Base-by-base conservation (phyloP, 1,140 invertebrate genomes). In the Dolichoris vasculosae region DNA sequence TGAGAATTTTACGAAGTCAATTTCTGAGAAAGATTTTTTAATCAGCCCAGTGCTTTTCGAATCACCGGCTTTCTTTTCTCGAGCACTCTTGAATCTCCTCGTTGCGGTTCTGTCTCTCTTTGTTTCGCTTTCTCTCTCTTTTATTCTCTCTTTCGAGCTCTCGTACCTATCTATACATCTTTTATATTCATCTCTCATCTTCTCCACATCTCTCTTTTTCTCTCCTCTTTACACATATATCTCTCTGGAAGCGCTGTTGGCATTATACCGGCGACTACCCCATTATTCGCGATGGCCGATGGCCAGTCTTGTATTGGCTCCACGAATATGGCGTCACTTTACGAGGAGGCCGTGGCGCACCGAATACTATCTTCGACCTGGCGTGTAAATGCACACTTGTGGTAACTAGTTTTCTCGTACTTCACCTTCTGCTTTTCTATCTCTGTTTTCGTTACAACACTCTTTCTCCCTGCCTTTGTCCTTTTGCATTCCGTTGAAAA, bases 261-360 rank as follows among this genome's bases (percentile, higher is more conserved):
- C 59, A n/a, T 64, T 86, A 88, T 90, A 77, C 46, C 2, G 84
- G 88, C 88, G 89, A 90, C 90, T 89, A 89, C 88, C 89, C 91
- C 89, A 92, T 92, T 92, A 91, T 91, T 90, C 89, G 88, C 89
- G 82, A 91, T 91, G 89, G 88, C 90, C 90, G 90, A 90, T 91
- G 88, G 90, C 88, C 89, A n/a, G 89, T 89, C 88, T 87, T 35
- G 90, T 89, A 91, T 89, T 87, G 88, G 87, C 89, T n/a, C n/a
- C n/a, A n/a, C 51, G 89, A 59, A 88, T 90, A 88, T 84, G 87
- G 87, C 87, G 87, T 90, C 89, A 89, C 88, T 91, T 91, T 91
- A 90, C 88, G 87, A 89, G 85, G 82, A 86, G 86, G 88, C 83
- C 86, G 88, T 35, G 82, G 83, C 79, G 84, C 79, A 86, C 40